phyloP scores from a whole-genome alignment of 2,888 invertebrate genomes.

The Barypeithes pellucidus region DNA sequence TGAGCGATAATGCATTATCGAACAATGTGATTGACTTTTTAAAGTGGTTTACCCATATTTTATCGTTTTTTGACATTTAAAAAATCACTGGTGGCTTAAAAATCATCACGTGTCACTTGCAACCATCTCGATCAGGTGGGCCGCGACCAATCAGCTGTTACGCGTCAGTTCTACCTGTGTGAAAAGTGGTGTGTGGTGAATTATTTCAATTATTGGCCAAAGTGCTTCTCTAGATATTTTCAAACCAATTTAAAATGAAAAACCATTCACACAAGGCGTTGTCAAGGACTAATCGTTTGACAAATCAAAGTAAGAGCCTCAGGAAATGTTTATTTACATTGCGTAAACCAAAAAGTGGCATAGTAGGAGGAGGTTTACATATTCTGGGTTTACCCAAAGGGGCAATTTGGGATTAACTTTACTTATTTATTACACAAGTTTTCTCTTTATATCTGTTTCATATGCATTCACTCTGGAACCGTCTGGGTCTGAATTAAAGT shows the following conservation, averaged over 20 bases:
- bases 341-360: slow-evolving; percentile 42
- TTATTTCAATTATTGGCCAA: neutral
- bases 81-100: neutral
- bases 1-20: neutral
- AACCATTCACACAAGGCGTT: slow-evolving; percentile 32
- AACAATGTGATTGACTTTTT: slow-evolving; percentile 6
- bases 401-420: too few relatives aligned
- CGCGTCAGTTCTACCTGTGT: neutral
- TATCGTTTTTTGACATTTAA: neutral
- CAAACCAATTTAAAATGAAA: slow-evolving; percentile 27
- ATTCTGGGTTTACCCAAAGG: too few relatives aligned
- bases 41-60: neutral
- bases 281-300: slow-evolving; percentile 35
- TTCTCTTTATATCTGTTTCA: too few relatives aligned
- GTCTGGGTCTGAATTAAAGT: too few relatives aligned
- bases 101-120: slow-evolving; percentile 9
- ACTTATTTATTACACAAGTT: too few relatives aligned
- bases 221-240: neutral
- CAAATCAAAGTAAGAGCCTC: slow-evolving; percentile 34
- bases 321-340: slow-evolving; percentile 17
- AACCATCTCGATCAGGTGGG: slow-evolving; percentile 6
- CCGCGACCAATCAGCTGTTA: slow-evolving; percentile 25
- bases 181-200: neutral
- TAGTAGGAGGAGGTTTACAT: slow-evolving; percentile 3
- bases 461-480: too few relatives aligned